Base-by-base conservation (phyloP, 64 coral and sea anemone species). In the Dendronephthya gigantea region DNA sequence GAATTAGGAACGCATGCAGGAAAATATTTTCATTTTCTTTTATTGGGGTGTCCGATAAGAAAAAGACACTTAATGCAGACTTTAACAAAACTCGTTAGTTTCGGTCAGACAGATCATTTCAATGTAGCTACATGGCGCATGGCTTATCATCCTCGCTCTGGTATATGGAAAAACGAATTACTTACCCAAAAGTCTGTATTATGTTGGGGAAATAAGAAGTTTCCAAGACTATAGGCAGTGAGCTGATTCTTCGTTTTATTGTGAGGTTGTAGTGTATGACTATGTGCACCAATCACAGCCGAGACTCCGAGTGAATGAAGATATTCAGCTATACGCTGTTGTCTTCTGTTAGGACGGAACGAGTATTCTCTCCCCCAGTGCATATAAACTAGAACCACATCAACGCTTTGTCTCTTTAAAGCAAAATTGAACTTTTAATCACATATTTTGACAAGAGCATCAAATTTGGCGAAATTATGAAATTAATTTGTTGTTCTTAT, bases 201-300 rank as follows among this genome's bases (percentile, higher is more conserved):
- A 22, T 87, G 86, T 76, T 87, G 86, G 0, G 69, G 29, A 87
- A 87, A 87, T 49, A 87, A 87, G 28, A 88, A 82, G 69, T 88
- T 88, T 2, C 86, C 86, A 22, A 88, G 68, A 27, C 86, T 88
- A 33, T 51, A 88, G 17, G 72, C 70, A 13, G 86, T 88, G 19
- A 88, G 51, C 30, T 82, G 40, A 43, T 82, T 40, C 41, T 32
- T n/a, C 30, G 13, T 50, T 23, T 37, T 50, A 9, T 11, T 55
- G 30, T 88, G 86, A 48, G 86, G 86, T 32, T 88, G 86, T 4
- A 88, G 65, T 36, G 72, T 88, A 30, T 88, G 86, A 82, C 68
- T 40, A 15, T 88, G 86, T 28, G 40, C 25, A 1, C 86, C 86
- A 12, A 88, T 82, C 4, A 88, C 86, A 82, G 36, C 70, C 5